Evolutionary conservation across 2,888 invertebrate genomes (phyloP).

Genomic region (Euzetes globulus): DNA sequence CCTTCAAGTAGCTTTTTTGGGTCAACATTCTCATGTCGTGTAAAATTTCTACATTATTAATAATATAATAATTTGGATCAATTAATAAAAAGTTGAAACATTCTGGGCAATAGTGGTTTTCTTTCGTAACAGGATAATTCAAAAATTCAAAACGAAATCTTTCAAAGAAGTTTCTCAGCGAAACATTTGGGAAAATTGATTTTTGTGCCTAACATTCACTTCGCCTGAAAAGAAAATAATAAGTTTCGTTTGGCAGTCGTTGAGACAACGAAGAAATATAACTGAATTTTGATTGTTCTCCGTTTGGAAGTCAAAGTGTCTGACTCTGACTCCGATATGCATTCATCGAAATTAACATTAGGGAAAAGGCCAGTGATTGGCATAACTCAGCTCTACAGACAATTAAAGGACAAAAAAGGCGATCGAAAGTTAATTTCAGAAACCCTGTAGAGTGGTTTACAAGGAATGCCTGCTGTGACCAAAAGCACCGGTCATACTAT

Average conservation of each 20-base stretch:
- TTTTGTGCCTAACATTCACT: not conserved
- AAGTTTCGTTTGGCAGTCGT: not conserved
- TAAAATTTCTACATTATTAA: too few species aligned
- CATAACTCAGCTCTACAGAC: not conserved
- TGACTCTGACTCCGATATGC: too few species aligned
- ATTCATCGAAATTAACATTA: too few species aligned
- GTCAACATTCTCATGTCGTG: too few species aligned
- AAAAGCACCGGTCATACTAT: conserved; percentile 3
- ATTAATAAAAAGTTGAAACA: too few species aligned
- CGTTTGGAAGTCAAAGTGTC: not conserved
- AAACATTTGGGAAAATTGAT: not conserved
- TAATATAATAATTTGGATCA: too few species aligned
- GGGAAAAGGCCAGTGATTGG: not conserved
- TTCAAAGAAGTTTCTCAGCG: not conserved
- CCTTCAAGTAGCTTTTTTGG: too few species aligned
- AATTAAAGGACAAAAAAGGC: conserved; percentile 8
- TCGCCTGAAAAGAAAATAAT: not conserved
- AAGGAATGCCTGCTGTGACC: conserved; percentile 8
- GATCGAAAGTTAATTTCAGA: conserved; percentile 17
- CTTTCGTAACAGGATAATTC: too few species aligned
- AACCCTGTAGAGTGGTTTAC: conserved; percentile 11
- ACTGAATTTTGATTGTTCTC: not conserved
- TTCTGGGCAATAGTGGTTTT: too few species aligned
- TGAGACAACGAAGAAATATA: not conserved
- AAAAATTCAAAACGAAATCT: too few species aligned